Conservation (phyloP, 1,140 invertebrate species). For the Conus ventricosus region DNA sequence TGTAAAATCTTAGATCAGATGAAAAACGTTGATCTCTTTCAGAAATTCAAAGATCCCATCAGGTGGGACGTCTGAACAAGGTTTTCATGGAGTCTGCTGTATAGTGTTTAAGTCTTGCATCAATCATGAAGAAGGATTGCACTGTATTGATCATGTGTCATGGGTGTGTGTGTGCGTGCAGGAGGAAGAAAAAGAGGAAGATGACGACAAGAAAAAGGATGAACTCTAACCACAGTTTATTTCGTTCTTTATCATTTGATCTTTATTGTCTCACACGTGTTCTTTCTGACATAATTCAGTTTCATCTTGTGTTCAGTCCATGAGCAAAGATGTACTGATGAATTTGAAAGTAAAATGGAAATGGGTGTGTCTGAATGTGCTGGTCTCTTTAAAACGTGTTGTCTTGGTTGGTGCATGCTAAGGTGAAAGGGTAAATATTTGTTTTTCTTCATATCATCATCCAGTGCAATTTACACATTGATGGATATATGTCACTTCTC, state of each 20-base stretch:
- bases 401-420: background rate
- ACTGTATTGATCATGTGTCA: background rate
- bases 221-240: constrained; percentile 57
- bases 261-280: background rate
- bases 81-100: too few relatives aligned
- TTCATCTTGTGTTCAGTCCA: background rate
- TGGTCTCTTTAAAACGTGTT: too few relatives aligned
- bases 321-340: background rate
- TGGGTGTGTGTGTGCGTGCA: background rate
- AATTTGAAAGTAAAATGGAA: background rate
- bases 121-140: background rate
- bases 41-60: too few relatives aligned
- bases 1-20: too few relatives aligned
- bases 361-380: background rate
- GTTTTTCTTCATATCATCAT: too few relatives aligned
- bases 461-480: too few relatives aligned
- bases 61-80: too few relatives aligned
- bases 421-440: background rate
- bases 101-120: too few relatives aligned
- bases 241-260: constrained; percentile 8
- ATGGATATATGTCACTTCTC: background rate
- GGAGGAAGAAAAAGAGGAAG: constrained; percentile 61
- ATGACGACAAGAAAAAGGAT: constrained; percentile 60
- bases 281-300: background rate
- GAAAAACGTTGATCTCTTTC: too few relatives aligned